phyloP scores from a whole-genome alignment of 2,797 vertebrate genomes.

The Onychomys arenicola region DNA sequence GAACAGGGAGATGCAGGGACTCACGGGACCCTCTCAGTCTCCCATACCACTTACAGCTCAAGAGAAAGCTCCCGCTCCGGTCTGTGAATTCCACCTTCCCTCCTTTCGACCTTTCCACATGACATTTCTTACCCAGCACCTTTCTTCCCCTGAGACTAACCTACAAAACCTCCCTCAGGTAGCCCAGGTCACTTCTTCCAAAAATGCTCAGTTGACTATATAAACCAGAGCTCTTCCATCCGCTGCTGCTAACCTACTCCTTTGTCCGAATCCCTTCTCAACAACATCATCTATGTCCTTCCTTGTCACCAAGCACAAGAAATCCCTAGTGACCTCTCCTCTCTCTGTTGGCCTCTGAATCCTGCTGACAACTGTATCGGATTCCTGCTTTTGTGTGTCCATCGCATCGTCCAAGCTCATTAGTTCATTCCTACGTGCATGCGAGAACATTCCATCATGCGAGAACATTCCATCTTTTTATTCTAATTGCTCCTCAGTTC shows the following conservation, averaged over 20 bases:
- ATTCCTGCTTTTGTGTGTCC: background rate
- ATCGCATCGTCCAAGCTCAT: background rate
- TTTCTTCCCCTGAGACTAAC: background rate
- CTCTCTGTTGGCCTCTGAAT: background rate
- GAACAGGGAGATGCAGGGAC: background rate
- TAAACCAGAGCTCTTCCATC: background rate
- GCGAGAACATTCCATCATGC: background rate
- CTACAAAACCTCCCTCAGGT: background rate
- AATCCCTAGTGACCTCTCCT: background rate
- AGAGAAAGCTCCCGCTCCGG: background rate
- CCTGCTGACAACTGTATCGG: background rate
- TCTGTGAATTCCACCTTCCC: background rate
- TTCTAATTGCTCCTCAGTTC: background rate
- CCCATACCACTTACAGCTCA: background rate
- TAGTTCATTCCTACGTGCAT: background rate
- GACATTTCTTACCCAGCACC: too few relatives aligned
- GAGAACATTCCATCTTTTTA: background rate
- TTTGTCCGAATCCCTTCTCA: background rate
- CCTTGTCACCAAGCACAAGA: background rate
- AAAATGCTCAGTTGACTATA: background rate
- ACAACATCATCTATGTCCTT: background rate
- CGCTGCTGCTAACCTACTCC: background rate
- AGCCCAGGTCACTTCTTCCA: background rate
- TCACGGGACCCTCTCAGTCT: background rate
- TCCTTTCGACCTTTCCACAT: background rate